Conservation (phyloP, 2,888 invertebrate genomes). For the Diloba caeruleocephala region DNA sequence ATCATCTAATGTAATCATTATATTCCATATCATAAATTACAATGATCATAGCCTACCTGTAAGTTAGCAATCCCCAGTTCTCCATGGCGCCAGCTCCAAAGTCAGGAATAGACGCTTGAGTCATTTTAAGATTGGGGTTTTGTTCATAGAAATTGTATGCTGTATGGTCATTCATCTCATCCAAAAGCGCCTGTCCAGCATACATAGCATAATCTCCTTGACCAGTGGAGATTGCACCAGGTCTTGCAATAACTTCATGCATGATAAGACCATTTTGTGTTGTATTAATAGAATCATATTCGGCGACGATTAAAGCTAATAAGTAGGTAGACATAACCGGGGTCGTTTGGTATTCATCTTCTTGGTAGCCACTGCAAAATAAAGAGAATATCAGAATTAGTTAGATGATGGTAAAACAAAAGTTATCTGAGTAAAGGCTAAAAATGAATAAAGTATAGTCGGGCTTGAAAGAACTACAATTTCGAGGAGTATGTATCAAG, state of each 20-base stretch:
- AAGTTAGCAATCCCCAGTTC: constrained; percentile 95
- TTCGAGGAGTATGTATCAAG: no score
- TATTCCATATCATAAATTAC: no score
- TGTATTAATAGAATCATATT: constrained; percentile 76
- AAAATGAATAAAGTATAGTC: no score
- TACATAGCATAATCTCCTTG: constrained; percentile 80
- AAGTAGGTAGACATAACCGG: constrained; percentile 91
- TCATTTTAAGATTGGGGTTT: constrained; percentile 86
- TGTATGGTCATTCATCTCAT: constrained; percentile 89
- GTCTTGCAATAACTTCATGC: constrained; percentile 84
- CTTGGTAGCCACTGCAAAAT: constrained; percentile 65
- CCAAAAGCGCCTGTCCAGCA: constrained; percentile 79
- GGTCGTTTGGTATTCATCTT: constrained; percentile 76
- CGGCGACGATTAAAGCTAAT: constrained; percentile 91
- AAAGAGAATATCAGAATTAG: background rate
- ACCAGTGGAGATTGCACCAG: constrained; percentile 68
- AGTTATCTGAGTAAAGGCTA: background rate
- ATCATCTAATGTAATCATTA: no score
- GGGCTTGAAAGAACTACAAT: no score
- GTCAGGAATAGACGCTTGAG: constrained; percentile 94
- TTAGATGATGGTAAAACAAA: background rate
- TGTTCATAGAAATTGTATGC: constrained; percentile 82
- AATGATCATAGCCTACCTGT: constrained; percentile 61
- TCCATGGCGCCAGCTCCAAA: constrained; percentile 95
- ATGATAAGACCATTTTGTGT: constrained; percentile 34